Base-by-base conservation (phyloP, 2,113 vertebrate species). In the Nibea coibor region DNA sequence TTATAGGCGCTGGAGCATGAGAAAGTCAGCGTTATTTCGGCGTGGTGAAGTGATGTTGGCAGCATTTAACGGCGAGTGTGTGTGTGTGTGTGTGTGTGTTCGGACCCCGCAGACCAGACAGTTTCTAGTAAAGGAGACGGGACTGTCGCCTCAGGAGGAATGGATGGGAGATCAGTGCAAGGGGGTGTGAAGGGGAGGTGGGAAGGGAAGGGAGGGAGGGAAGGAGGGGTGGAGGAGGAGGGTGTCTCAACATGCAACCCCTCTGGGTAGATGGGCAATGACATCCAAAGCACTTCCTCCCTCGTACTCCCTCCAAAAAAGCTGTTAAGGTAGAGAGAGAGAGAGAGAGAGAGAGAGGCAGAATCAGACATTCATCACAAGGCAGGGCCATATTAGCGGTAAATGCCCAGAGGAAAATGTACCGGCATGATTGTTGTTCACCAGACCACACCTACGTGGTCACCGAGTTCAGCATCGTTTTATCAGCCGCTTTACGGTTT, bases 211-310 rank as follows among this genome's bases (percentile, higher is more conserved):
- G 66, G 72, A 66, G 48, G 66, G 72, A 66, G 67, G 26, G 68
- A 53, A 35, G 81, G 74, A 54, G 75, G 82, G 77, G 67, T 53
- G 73, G 78, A 83, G 78, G 77, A 64, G 69, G 79, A 77, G 86
- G 58, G 84, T 78, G 93, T 84, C 83, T 92, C 81, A 57, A 92
- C 92, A 93, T 24, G 93, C 91, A 94, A 79, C 86, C 91, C 92
- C 88, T 93, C 90, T 87, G 86, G 92, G 93, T 78, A 93, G 84
- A 90, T 51, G 83, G 90, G 89, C 85, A 87, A 72, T 75, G 82
- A 91, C 91, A 89, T 92, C 84, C 85, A 88, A 92, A 91, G 90
- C 84, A 94, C 91, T 93, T 93, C 93, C 93, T 92, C 67, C 75
- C 75, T 62, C 64, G 39, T 19, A 42, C 70, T 75, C 54, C 20